Percentiles rank a stretch among this genome's conserved stretches.
These are phyloP conservation scores for Heliothis peltigera DNA, from an alignment of 2,888 invertebrate species.

Conservation along the genomic window DNA sequence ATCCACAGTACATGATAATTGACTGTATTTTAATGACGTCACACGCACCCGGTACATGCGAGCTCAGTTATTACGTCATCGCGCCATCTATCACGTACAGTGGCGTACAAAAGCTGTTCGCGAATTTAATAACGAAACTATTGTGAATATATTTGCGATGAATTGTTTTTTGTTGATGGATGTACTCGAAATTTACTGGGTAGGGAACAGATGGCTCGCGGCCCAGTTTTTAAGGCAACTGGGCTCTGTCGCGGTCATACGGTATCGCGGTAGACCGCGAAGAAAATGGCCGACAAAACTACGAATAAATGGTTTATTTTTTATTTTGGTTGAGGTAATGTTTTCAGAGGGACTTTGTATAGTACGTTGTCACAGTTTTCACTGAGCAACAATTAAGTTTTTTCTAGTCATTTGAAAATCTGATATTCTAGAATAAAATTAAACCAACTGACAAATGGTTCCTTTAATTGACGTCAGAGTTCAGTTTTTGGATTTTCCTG, in stretches of 20 bases:
- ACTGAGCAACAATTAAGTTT: too few relatives aligned
- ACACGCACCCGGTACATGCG: conserved; percentile 36
- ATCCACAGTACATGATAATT: conserved; percentile 40
- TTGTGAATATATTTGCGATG: conserved; percentile 28
- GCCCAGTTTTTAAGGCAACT: background rate
- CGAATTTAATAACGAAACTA: conserved; percentile 54
- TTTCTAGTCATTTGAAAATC: too few relatives aligned
- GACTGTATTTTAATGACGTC: conserved; percentile 55
- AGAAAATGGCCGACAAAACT: conserved; percentile 32
- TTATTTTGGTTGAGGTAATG: background rate
- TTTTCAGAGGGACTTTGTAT: too few relatives aligned
- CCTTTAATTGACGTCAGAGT: too few relatives aligned
- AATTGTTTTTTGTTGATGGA: conserved; percentile 40
- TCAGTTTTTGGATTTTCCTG: too few relatives aligned
- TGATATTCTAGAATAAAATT: too few relatives aligned
- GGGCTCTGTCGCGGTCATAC: conserved; percentile 6
- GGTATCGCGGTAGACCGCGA: conserved; percentile 18
- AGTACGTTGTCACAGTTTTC: too few relatives aligned
- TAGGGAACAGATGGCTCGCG: background rate
- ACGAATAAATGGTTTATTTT: background rate
- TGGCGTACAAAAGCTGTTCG: conserved; percentile 23
- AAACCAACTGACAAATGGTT: too few relatives aligned
- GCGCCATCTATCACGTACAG: conserved; percentile 51
- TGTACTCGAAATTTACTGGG: conserved; percentile 3
- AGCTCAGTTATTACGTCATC: conserved; percentile 50